Percentiles rank a stretch among this genome's conserved stretches.
phyloP scores from a whole-genome alignment of 1,140 invertebrate species.

The Goniozus legneri region DNA sequence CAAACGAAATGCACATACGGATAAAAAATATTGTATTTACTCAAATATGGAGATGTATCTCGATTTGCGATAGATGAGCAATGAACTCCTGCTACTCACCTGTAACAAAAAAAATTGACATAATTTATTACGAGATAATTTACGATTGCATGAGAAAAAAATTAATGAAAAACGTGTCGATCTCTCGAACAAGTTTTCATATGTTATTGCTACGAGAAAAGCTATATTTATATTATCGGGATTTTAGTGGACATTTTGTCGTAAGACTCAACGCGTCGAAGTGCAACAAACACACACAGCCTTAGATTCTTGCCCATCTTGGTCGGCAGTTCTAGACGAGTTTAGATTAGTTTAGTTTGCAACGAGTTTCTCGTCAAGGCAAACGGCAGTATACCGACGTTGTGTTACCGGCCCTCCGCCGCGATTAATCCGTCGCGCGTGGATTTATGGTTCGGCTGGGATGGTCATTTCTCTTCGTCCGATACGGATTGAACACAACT shows the following conservation, averaged over 20 bases:
- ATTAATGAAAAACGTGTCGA: no score
- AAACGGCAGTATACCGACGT: neutral
- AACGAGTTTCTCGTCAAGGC: constrained; percentile 44
- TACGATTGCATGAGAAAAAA: no score
- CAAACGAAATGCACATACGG: neutral
- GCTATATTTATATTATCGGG: no score
- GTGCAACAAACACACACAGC: constrained; percentile 26
- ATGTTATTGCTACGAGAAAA: no score
- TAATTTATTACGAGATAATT: no score
- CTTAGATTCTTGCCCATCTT: constrained; percentile 30
- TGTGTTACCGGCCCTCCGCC: constrained; percentile 16
- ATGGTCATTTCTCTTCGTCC: constrained; percentile 49
- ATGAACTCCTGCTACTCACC: no score
- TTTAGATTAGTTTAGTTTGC: constrained; percentile 51
- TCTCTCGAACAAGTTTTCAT: no score
- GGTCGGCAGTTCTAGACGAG: constrained; percentile 38
- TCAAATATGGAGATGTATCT: no score
- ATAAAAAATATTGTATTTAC: constrained; percentile 13
- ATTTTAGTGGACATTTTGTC: no score
- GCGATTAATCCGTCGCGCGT: constrained; percentile 44
- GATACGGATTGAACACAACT: constrained; percentile 20
- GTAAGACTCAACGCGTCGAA: no score
- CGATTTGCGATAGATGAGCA: no score
- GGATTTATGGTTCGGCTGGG: constrained; percentile 44
- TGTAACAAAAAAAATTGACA: no score